Base-by-base conservation (phyloP, 2,113 vertebrate species). In the Platycercus adscitus region DNA sequence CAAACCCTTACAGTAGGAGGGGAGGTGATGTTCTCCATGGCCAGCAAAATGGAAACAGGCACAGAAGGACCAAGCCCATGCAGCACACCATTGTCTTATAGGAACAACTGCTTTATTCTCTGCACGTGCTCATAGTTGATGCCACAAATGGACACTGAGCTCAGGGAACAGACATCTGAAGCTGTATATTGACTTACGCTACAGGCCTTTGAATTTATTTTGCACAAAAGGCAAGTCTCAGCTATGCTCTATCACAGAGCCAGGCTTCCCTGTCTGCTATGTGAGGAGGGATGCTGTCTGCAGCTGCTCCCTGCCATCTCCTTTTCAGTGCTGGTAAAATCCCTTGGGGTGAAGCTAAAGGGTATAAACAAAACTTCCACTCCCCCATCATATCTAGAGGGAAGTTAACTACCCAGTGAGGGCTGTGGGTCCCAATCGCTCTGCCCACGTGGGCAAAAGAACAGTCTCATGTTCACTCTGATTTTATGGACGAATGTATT, bases 361-460 rank as follows among this genome's bases (percentile, higher is more conserved):
- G 21, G 11, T 16, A n/a, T n/a, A 70, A 86, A 19, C 3, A 56
- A 77, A 86, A 5, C 35, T 72, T 37, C 10, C 8, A 43, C 33
- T 20, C 19, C 55, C 41, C 15, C 15, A 3, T 2, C 14, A 4
- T 5, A 16, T 1, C 13, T 50, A 55, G 25, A 1, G 5, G 44
- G 29, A 75, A 37, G 9, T 9, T 35, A 53, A 6, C 28, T 37
- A 21, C 12, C 17, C 37, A 7, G 8, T 0, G 1, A 60, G 35
- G 50, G 5, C 35, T 69, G 18, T 25, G 29, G 44, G 17, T 44
- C 60, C 19, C 9, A 5, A 41, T 8, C 11, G 6, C 56, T 85
- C 47, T 89, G 29, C 43, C 33, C 20, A 1, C 0, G 3, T 1
- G 2, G 11, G 26, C 16, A 43, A 60, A 84, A 70, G 41, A 28